These are phyloP conservation scores for Thalpophila matura DNA, from an alignment of 2,888 invertebrate genomes.

Conservation along the genomic window DNA sequence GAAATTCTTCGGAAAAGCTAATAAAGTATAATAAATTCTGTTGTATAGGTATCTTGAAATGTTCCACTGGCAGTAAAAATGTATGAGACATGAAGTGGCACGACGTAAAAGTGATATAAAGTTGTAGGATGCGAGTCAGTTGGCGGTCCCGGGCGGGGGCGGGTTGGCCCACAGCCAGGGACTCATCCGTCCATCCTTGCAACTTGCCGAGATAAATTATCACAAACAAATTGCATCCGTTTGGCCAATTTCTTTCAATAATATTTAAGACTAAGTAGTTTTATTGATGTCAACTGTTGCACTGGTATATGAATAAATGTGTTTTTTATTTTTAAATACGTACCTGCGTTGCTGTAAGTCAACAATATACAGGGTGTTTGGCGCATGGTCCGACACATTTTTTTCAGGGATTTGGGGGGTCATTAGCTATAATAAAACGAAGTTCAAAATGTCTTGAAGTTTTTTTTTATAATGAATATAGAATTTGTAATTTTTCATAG, in stretches of 20 bases:
- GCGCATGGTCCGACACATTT: too few species aligned
- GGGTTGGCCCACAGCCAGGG: conserved; percentile 72
- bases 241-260: conserved; percentile 65
- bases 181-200: conserved; percentile 62
- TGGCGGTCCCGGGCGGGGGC: conserved; percentile 46
- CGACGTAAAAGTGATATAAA: conserved; percentile 60
- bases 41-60: conserved; percentile 43
- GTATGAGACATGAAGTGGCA: conserved; percentile 57
- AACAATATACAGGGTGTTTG: too few species aligned
- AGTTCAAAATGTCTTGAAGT: too few species aligned
- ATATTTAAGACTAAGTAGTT: conserved; percentile 46
- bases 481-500: too few species aligned
- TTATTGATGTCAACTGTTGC: conserved; percentile 60
- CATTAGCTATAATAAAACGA: too few species aligned
- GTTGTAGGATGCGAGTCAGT: conserved; percentile 59
- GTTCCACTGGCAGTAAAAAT: conserved; percentile 48
- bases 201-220: conserved; percentile 70
- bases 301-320: conserved; percentile 19
- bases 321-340: not conserved
- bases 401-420: too few species aligned
- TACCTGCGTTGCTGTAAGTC: too few species aligned
- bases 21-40: conserved; percentile 45
- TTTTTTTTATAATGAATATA: too few species aligned
- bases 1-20: conserved; percentile 25
- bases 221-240: conserved; percentile 67